Conservation (phyloP, 2,888 invertebrate genomes). For the Tetheella fluctuosa region DNA sequence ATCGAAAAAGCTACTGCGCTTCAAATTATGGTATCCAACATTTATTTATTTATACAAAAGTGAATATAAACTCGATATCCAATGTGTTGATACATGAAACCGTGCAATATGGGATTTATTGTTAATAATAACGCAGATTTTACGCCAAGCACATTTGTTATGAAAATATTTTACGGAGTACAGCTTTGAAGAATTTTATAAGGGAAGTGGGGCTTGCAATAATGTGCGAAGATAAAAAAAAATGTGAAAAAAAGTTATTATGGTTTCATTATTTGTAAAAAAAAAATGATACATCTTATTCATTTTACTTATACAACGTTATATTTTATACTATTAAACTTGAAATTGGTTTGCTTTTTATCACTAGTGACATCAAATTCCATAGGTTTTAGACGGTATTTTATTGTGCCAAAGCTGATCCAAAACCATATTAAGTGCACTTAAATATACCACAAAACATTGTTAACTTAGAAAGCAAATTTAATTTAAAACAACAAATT, state of each 20-base stretch:
- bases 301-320: no score
- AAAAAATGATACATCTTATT: no score
- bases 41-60: conserved; percentile 4
- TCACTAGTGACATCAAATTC: no score
- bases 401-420: no score
- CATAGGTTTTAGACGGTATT: no score
- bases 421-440: no score
- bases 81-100: conserved; percentile 50
- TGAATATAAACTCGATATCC: conserved; percentile 15
- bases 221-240: conserved; percentile 16
- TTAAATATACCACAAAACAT: no score
- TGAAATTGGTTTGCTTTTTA: not conserved
- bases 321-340: no score
- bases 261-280: not conserved
- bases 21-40: not conserved
- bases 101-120: conserved; percentile 64
- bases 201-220: conserved; percentile 25
- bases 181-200: conserved; percentile 56
- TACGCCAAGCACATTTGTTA: conserved; percentile 67
- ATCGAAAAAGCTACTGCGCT: not conserved
- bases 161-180: conserved; percentile 64
- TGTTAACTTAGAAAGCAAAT: no score
- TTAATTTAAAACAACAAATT: no score
- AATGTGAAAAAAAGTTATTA: not conserved
- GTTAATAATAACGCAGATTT: conserved; percentile 63